A percentile compares a stretch with the other conserved stretches of the same genome.
These are phyloP conservation scores for Caenorhabditis zanzibari DNA, from an alignment of 2,888 invertebrate genomes.

Conservation along the genomic window DNA sequence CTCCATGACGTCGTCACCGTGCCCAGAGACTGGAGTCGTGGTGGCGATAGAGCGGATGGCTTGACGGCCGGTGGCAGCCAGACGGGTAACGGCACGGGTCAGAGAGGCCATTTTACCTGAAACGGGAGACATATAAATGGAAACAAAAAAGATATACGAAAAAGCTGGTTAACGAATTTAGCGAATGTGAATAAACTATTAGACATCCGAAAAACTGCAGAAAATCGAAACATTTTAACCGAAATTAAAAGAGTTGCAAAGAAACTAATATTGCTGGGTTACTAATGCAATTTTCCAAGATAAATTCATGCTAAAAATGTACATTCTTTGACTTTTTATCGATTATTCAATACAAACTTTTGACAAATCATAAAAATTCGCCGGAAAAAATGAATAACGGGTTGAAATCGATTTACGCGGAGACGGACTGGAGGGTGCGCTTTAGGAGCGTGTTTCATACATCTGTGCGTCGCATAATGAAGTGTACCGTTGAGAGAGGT, in stretches of 20 bases:
- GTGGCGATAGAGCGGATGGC: conserved; percentile 66
- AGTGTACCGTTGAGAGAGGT: conserved; percentile 4
- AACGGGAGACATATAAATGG: neutral
- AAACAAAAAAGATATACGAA: neutral
- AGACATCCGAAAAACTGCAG: neutral
- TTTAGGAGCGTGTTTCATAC: conserved; percentile 64
- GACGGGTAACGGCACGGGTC: conserved; percentile 67
- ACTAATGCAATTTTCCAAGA: no score
- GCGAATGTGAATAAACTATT: no score
- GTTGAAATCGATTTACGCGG: conserved; percentile 47
- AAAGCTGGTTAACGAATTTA: neutral
- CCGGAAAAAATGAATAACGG: conserved; percentile 13
- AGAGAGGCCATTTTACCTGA: conserved; percentile 74
- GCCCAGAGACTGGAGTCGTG: conserved; percentile 65
- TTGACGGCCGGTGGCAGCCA: conserved; percentile 60
- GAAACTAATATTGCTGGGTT: no score
- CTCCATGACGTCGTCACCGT: conserved; percentile 79
- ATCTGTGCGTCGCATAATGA: conserved; percentile 46
- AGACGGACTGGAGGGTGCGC: conserved; percentile 53
- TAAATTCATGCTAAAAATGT: no score
- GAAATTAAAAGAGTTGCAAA: no score
- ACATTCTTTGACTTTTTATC: no score
- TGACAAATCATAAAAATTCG: conserved; percentile 11
- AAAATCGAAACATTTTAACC: no score
- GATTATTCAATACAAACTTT: neutral